A percentile compares a stretch with the other conserved stretches of the same genome.
phyloP scores from a whole-genome alignment of 2,888 invertebrate genomes.

The Limnephilus marmoratus region DNA sequence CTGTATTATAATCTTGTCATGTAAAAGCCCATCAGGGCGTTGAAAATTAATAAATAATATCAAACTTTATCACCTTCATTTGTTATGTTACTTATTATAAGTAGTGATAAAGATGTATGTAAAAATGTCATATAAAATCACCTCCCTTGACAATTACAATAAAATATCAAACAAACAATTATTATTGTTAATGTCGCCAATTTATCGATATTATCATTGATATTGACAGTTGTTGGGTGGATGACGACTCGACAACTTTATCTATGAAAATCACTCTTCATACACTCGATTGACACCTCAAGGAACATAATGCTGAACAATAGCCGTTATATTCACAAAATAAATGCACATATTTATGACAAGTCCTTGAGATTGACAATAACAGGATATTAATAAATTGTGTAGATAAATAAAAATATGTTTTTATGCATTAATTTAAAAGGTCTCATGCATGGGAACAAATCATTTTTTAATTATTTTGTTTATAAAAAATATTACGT shows the following conservation, averaged over 20 bases:
- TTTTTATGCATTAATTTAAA: neutral
- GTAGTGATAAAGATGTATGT: too few species aligned
- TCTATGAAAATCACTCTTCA: neutral
- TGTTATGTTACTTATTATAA: too few species aligned
- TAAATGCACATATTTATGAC: neutral
- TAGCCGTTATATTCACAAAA: neutral
- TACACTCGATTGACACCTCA: neutral
- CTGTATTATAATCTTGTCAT: too few species aligned
- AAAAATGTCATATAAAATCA: neutral
- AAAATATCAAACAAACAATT: neutral
- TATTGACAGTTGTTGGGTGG: neutral
- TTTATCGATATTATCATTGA: neutral
- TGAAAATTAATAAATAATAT: too few species aligned
- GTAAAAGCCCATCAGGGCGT: too few species aligned
- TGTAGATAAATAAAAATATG: neutral
- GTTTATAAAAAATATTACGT: too few species aligned
- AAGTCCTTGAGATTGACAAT: neutral
- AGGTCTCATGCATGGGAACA: too few species aligned
- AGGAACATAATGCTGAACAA: neutral
- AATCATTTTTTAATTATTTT: too few species aligned
- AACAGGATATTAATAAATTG: neutral
- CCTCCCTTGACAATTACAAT: neutral
- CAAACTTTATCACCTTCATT: neutral
- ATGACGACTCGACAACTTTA: neutral
- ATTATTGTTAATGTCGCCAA: neutral